Base-by-base conservation (phyloP, 2,797 vertebrate species). In the Naso thynnoides region DNA sequence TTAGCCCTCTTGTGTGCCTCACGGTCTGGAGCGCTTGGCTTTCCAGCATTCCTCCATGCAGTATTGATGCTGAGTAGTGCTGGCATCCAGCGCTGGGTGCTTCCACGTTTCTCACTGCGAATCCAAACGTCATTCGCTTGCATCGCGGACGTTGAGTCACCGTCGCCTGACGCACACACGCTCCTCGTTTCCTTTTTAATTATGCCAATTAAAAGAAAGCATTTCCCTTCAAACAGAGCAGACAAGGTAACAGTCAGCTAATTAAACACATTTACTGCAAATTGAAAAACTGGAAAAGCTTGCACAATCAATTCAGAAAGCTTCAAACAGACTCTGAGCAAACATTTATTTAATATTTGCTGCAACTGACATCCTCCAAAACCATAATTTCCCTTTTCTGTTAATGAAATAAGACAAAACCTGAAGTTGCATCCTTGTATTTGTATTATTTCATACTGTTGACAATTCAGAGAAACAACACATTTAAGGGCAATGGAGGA, bases 11-110 rank as follows among this genome's bases (percentile, higher is more conserved):
- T 78, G 79, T 90, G 79, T 79, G 68, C 84, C 88, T 85, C 81
- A 54, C 86, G 84, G 86, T 91, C 86, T 77, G 74, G 70, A 82
- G 85, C 82, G 50, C 75, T 84, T 70, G 78, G 79, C 86, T 89
- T 88, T 88, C 72, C 82, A 83, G 78, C 81, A 68, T 86, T 72
- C 67, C 83, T 75, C 78, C 85, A 82, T 91, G 87, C 88, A 87
- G 80, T 86, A 88, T 86, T 93, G 89, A 93, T 85, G 90, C 76
- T 89, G 86, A 91, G 89, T 76, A 70, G 76, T 81, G 81, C 85
- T 90, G 86, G 84, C 89, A 88, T 76, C 65, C 65, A 69, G 70
- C 57, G 53, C 82, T 72, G 78, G 79, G 54, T 83, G 70, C 81
- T 66, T 82, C 78, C 78, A 47, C 73, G 76, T 81, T 85, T 73